Conservation (phyloP, 2,888 invertebrate species). For the Melitaea athalia region DNA sequence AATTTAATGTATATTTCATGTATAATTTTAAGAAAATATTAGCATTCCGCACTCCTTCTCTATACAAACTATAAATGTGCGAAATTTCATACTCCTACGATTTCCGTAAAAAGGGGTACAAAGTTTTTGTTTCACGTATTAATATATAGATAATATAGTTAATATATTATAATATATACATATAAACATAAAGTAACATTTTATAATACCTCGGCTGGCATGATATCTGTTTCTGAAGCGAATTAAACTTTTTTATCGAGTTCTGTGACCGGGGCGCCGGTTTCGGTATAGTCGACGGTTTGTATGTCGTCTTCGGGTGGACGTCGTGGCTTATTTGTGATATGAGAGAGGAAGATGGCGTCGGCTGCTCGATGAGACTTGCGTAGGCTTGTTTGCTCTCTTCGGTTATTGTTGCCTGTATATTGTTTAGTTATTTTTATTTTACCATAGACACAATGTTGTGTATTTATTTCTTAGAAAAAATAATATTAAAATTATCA, state of each 20-base stretch:
- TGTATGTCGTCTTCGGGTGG: conserved; percentile 46
- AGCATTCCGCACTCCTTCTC: too few relatives aligned
- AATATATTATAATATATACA: too few relatives aligned
- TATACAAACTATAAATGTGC: too few relatives aligned
- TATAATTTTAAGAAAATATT: too few relatives aligned
- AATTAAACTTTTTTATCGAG: conserved; percentile 46
- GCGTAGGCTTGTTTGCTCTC: conserved; percentile 97
- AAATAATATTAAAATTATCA: too few relatives aligned
- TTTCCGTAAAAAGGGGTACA: too few relatives aligned
- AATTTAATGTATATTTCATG: too few relatives aligned
- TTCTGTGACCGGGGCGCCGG: conserved; percentile 45
- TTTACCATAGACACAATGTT: too few relatives aligned
- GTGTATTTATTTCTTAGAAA: too few relatives aligned
- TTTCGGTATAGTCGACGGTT: conserved; percentile 52
- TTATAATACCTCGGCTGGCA: conserved; percentile 18
- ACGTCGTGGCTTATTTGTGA: conserved; percentile 51
- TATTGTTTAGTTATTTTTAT: background rate
- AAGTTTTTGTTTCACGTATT: too few relatives aligned
- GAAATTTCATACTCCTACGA: too few relatives aligned
- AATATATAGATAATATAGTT: too few relatives aligned
- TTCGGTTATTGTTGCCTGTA: conserved; percentile 91
- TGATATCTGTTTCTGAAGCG: conserved; percentile 51
- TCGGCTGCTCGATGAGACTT: conserved; percentile 91
- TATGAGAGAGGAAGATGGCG: conserved; percentile 55
- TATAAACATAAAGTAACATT: background rate